Percentiles rank a stretch among this genome's conserved stretches.
phyloP scores from a whole-genome alignment of 1,140 invertebrate genomes.

The Pristionchus pacificus region DNA sequence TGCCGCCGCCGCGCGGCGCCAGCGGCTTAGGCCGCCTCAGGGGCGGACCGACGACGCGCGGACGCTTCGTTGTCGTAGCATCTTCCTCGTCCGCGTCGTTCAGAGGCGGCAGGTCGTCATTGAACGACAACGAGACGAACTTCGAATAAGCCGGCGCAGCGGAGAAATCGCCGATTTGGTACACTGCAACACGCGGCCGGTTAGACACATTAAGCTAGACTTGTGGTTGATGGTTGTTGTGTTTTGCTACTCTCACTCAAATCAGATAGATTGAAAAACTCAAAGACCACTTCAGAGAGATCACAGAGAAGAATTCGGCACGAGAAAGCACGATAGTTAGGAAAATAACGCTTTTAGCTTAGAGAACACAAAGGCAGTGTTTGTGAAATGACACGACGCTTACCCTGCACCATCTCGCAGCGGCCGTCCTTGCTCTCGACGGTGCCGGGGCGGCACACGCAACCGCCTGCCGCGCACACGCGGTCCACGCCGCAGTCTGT shows the following conservation, averaged over 20 bases:
- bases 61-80: conserved; percentile 4
- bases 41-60: conserved; percentile 43
- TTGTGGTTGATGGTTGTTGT: too few relatives aligned
- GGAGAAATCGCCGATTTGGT: neutral
- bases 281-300: too few relatives aligned
- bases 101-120: too few relatives aligned
- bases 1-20: conserved; percentile 8
- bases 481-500: conserved; percentile 30
- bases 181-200: neutral
- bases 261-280: too few relatives aligned
- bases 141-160: neutral
- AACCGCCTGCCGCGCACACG: conserved; percentile 35
- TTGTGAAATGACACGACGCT: too few relatives aligned
- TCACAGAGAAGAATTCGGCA: neutral
- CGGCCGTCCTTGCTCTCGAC: conserved; percentile 24
- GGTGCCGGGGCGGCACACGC: conserved; percentile 35
- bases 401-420: conserved; percentile 37
- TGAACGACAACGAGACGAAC: neutral
- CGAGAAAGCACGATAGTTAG: neutral
- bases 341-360: too few relatives aligned
- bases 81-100: neutral
- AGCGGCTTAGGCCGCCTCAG: conserved; percentile 29
- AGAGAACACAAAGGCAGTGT: too few relatives aligned
- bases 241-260: too few relatives aligned
- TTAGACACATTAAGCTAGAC: too few relatives aligned